Conservation (phyloP, 2,113 vertebrate genomes). For the Oophaga pumilio region DNA sequence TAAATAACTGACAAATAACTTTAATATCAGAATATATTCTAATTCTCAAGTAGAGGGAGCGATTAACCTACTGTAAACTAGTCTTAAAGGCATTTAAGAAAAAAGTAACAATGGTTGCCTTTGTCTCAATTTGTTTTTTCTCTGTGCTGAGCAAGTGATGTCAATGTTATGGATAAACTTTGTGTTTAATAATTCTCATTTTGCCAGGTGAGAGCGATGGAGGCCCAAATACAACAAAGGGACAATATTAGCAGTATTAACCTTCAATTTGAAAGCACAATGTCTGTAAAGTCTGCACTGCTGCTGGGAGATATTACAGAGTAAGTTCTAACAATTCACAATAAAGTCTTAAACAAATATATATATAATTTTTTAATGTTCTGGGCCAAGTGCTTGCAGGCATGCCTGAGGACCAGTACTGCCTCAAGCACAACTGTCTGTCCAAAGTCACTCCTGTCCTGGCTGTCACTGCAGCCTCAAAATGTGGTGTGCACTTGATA, state of each 20-base stretch:
- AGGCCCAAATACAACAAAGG: background rate
- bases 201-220: background rate
- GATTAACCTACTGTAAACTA: no score
- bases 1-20: no score
- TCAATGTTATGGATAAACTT: background rate
- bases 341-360: slow-evolving; percentile 24
- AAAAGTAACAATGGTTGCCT: no score
- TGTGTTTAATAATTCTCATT: background rate
- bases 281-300: slow-evolving; percentile 24
- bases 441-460: slow-evolving; percentile 28
- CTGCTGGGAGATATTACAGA: slow-evolving; percentile 12
- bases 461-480: background rate
- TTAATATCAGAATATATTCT: no score
- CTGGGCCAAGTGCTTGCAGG: slow-evolving; percentile 24
- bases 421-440: slow-evolving; percentile 35
- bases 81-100: no score
- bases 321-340: slow-evolving; percentile 21
- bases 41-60: no score
- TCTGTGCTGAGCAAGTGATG: background rate
- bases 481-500: background rate
- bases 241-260: background rate
- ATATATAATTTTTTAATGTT: slow-evolving; percentile 41
- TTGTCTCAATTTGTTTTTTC: no score
- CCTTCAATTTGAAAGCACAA: slow-evolving; percentile 8
- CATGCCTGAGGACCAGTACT: slow-evolving; percentile 36